A percentile compares a stretch with the other conserved stretches of the same genome.
These are phyloP conservation scores for Sylvia atricapilla DNA, from an alignment of 2,113 vertebrate genomes.

Conservation along the genomic window DNA sequence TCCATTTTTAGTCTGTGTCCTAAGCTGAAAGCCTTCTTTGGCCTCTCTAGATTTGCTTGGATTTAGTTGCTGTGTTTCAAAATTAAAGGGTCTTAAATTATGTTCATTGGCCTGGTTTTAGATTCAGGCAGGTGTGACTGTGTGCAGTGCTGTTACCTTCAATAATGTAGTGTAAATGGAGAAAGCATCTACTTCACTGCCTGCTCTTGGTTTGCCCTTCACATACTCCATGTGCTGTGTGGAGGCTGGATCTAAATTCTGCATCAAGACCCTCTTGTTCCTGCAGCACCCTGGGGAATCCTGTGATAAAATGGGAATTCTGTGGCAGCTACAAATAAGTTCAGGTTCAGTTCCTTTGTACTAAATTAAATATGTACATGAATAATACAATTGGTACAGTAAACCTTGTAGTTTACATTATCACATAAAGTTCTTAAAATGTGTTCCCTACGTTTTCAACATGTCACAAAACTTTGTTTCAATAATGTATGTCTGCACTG, in stretches of 20 bases:
- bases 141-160: background rate
- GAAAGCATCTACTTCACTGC: background rate
- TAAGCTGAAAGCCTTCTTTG: background rate
- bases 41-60: background rate
- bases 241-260: constrained; percentile 21
- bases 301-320: constrained; percentile 20
- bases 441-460: background rate
- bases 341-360: constrained; percentile 39
- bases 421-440: background rate
- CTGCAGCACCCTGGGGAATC: background rate
- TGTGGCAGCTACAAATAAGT: constrained; percentile 31
- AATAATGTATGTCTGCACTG: background rate
- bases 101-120: background rate
- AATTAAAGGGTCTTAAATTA: background rate
- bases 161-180: background rate
- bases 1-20: background rate
- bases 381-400: constrained; percentile 38
- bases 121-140: background rate
- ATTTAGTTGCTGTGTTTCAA: background rate
- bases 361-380: constrained; percentile 53
- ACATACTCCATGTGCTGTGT: rapidly evolving
- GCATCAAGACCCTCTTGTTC: constrained; percentile 33
- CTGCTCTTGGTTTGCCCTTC: background rate
- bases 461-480: background rate
- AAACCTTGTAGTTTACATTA: constrained; percentile 9